A percentile compares a stretch with the other conserved stretches of the same genome.
Conservation (phyloP, 2,888 invertebrate genomes). For the Drosophila sordidula region DNA sequence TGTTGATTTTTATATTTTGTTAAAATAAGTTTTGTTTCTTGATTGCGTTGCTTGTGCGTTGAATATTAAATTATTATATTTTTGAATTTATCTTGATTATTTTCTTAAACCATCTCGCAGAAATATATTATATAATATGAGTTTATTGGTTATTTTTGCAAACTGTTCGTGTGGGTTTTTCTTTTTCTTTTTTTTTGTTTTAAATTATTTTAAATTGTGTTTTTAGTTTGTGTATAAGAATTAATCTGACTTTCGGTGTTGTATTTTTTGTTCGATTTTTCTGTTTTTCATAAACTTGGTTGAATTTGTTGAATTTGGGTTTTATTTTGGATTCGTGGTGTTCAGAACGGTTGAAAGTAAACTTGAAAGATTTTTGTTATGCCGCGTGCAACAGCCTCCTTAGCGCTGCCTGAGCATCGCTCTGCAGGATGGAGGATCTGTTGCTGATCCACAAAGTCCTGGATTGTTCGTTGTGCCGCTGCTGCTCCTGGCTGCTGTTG, state of each 20-base stretch:
- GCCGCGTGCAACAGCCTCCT: slow-evolving; percentile 66
- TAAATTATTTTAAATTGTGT: slow-evolving; percentile 21
- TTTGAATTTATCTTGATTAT: slow-evolving; percentile 17
- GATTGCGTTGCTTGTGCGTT: slow-evolving; percentile 29
- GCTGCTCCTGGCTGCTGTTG: slow-evolving; percentile 62
- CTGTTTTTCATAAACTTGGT: slow-evolving; percentile 47
- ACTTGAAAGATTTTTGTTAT: slow-evolving; percentile 50
- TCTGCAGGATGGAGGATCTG: slow-evolving; percentile 55
- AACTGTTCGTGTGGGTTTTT: slow-evolving; percentile 37
- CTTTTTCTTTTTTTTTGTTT: slow-evolving; percentile 26
- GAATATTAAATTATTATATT: slow-evolving; percentile 8
- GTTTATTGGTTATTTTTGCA: slow-evolving; percentile 39
- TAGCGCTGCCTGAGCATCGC: slow-evolving; percentile 63
- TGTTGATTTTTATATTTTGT: slow-evolving; percentile 19
- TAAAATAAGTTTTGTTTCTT: slow-evolving; percentile 22
- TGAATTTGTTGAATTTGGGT: slow-evolving; percentile 35
- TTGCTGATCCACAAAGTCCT: slow-evolving; percentile 60
- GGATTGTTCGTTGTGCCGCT: slow-evolving; percentile 52
- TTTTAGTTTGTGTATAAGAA: slow-evolving; percentile 55
- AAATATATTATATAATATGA: slow-evolving; percentile 30
- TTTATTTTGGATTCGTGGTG: slow-evolving; percentile 25
- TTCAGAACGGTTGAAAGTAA: slow-evolving; percentile 58
- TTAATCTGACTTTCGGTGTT: slow-evolving; percentile 81
- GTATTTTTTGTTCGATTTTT: slow-evolving; percentile 24
- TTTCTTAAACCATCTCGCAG: slow-evolving; percentile 45